These are phyloP conservation scores for Elegia similella DNA, from an alignment of 2,888 invertebrate genomes.

Conservation along the genomic window DNA sequence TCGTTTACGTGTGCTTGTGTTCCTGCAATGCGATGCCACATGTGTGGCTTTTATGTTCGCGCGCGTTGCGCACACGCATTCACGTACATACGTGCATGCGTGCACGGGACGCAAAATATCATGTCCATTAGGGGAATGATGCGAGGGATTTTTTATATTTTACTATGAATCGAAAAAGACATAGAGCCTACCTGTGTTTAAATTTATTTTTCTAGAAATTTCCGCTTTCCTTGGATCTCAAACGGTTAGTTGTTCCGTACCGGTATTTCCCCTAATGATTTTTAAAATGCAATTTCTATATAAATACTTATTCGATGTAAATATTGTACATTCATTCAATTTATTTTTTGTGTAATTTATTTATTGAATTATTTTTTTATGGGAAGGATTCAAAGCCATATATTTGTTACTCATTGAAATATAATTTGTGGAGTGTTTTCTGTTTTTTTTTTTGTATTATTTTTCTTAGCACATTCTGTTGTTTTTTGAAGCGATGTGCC, in stretches of 20 bases:
- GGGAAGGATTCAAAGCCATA: constrained; percentile 63
- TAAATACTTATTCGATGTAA: constrained; percentile 71
- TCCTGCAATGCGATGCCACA: constrained; percentile 41
- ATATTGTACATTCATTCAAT: constrained; percentile 77
- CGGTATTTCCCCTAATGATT: constrained; percentile 55
- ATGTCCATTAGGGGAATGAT: constrained; percentile 77
- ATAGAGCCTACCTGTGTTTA: constrained; percentile 66
- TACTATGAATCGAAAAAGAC: constrained; percentile 77
- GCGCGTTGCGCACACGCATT: constrained; percentile 22
- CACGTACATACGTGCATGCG: constrained; percentile 32
- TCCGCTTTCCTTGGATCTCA: constrained; percentile 67
- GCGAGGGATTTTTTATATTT: constrained; percentile 77
- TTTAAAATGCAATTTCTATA: constrained; percentile 60
- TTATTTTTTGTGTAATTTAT: constrained; percentile 65
- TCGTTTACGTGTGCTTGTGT: constrained; percentile 21
- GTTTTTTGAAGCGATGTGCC: constrained; percentile 57
- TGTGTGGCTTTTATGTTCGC: constrained; percentile 31
- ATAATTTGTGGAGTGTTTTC: constrained; percentile 40
- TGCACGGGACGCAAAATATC: constrained; percentile 48
- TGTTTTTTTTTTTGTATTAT: constrained; percentile 36
- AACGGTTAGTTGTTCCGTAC: constrained; percentile 36
- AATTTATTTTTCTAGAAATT: constrained; percentile 59
- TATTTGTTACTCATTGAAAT: constrained; percentile 67
- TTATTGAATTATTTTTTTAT: constrained; percentile 72
- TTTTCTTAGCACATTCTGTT: constrained; percentile 39